phyloP scores from a whole-genome alignment of 1,140 invertebrate species.

The Nephotettix cincticeps region DNA sequence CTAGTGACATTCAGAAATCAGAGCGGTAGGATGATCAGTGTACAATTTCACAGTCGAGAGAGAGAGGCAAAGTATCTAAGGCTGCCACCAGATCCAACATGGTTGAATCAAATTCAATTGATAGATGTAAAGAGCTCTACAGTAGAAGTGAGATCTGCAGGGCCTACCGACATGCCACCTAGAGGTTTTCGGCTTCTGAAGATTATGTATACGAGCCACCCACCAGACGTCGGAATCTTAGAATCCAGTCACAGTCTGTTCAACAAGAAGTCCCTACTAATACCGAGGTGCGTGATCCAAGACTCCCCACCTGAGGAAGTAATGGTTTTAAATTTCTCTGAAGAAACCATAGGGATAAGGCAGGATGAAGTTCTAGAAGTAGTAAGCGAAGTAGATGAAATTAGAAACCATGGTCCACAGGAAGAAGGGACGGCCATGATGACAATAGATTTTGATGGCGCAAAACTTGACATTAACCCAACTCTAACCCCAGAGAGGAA shows the following conservation, averaged over 20 bases:
- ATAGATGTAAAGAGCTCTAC: neutral
- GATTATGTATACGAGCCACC: neutral
- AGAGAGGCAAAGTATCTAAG: neutral
- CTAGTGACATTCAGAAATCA: neutral
- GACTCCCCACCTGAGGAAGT: neutral
- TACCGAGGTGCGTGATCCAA: neutral
- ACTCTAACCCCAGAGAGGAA: neutral
- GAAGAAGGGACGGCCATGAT: neutral
- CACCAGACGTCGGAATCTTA: neutral
- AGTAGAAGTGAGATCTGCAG: neutral
- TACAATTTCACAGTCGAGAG: neutral
- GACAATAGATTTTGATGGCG: neutral
- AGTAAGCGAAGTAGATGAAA: neutral
- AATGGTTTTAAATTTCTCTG: neutral
- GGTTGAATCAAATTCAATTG: neutral
- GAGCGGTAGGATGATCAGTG: neutral
- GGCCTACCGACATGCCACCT: neutral
- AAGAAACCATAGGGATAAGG: neutral
- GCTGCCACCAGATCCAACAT: neutral
- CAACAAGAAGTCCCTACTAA: neutral
- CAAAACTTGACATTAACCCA: neutral
- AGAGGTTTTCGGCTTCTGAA: neutral
- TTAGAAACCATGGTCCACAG: too few species aligned
- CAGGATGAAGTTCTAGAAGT: neutral
- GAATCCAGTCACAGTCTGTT: neutral